Evolutionary conservation across 2,113 vertebrate genomes (phyloP), one percentile per base, ranked within the genome.

Genomic region (Actinemys pallida): DNA sequence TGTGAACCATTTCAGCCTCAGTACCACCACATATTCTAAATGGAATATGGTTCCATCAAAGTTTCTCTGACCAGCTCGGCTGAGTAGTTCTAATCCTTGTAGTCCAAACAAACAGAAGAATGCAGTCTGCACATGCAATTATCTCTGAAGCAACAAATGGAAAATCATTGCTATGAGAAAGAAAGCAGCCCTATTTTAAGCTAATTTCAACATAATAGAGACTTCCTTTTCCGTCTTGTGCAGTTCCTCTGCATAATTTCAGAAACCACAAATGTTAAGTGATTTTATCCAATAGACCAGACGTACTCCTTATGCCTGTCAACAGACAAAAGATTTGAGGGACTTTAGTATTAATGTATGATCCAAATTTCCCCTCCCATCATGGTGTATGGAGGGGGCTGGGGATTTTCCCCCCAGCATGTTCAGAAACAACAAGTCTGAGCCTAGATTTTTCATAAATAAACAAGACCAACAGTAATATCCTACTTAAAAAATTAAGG

Each of bases 61-160:
- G 17, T 19, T 72, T 39, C n/a, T 50, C 17, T 80, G 24, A 50
- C 78, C 49, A 27, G 29, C 25, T 80, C 31, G 16, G 25, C 31
- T 72, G 84, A 52, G 10, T 12, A 10, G 10, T 24, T 57, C 75
- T 86, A 91, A 90, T 91, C 62, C 75, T 2, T 2, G 13, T 24
- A 47, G 88, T 84, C 75, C 82, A 81, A 59, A 49, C 0, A 0
- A 75, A 89, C 9, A 65, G 72, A 88, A 82, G 6, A 93, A 39
- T 31, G 49, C 14, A 54, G 54, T 24, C 49, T 45, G 9, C 22
- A 22, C 59, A 39, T 95, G 93, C 93, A 94, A 94, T 88, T 88
- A 96, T 88, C 90, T 65, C 82, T 87, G 69, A 2, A 94, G 78
- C 95, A 97, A 85, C 65, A 96, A 95, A 91, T 45, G 57, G 54